A percentile compares a stretch with the other conserved stretches of the same genome.
phyloP scores from a whole-genome alignment of 2,888 invertebrate species.

The Drosophila koepferae region DNA sequence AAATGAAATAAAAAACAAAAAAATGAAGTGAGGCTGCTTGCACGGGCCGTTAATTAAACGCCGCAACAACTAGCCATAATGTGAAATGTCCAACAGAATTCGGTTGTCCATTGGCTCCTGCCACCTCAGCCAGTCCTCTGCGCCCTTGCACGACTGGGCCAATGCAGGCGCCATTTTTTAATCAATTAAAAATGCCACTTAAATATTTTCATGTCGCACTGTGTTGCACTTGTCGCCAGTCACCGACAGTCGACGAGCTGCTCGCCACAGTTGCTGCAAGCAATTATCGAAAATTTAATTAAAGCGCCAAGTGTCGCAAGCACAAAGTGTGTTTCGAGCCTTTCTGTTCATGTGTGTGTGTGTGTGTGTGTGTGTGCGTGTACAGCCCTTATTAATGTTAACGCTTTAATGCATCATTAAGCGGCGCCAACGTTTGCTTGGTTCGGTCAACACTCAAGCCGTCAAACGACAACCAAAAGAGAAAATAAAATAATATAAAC shows the following conservation, averaged over 20 bases:
- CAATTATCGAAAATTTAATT: conserved; percentile 81
- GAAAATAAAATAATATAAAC: neutral
- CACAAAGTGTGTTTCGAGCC: conserved; percentile 8
- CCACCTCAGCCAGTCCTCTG: neutral
- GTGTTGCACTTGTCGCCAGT: conserved; percentile 45
- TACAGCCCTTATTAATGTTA: conserved; percentile 64
- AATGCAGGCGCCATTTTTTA: conserved; percentile 61
- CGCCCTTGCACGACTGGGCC: neutral
- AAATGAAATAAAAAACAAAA: neutral
- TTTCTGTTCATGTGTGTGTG: neutral
- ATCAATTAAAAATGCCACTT: conserved; percentile 78
- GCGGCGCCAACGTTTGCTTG: conserved; percentile 18
- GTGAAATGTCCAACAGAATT: conserved; percentile 33
- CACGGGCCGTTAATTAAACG: conserved; percentile 68
- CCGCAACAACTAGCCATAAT: conserved; percentile 52
- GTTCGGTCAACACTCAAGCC: conserved; percentile 7
- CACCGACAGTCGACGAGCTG: neutral
- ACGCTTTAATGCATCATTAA: conserved; percentile 77
- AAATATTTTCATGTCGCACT: conserved; percentile 62
- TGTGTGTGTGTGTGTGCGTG: conserved; percentile 16
- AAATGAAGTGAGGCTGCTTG: conserved; percentile 17
- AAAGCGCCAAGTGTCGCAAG: conserved; percentile 73
- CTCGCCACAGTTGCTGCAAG: conserved; percentile 55
- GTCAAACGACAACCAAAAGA: conserved; percentile 1
- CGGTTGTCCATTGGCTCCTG: neutral